phyloP scores from a whole-genome alignment of 2,113 vertebrate genomes.

The Bubalus kerabau region DNA sequence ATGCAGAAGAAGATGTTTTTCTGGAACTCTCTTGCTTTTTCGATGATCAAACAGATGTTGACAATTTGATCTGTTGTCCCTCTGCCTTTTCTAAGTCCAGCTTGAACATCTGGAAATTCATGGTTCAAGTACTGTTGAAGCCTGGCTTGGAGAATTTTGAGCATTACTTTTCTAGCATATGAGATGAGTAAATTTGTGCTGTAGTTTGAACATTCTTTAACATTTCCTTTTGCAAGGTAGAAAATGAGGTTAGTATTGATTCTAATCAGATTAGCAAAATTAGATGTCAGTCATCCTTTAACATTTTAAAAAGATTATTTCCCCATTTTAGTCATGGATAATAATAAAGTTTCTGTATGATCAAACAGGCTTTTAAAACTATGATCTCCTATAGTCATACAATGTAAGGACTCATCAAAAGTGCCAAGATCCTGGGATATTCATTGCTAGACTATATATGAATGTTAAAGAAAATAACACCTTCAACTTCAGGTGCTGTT shows the following conservation, averaged over 20 bases:
- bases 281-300: background rate
- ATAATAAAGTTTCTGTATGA: background rate
- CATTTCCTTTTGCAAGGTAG: background rate
- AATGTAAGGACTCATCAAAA: background rate
- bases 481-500: background rate
- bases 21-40: background rate
- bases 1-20: background rate
- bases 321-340: background rate
- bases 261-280: background rate
- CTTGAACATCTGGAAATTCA: background rate
- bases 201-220: background rate
- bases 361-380: background rate
- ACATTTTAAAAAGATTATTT: background rate
- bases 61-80: background rate
- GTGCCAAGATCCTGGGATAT: background rate
- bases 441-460: background rate
- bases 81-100: background rate
- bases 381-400: background rate
- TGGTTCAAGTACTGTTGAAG: background rate
- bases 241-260: background rate
- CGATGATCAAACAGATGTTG: rapidly evolving
- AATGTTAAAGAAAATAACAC: background rate
- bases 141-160: background rate
- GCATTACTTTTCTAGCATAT: background rate
- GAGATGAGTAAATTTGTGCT: background rate